Percentiles rank a stretch among this genome's conserved stretches.
Evolutionary conservation across 1,140 invertebrate species (phyloP).

Genomic region (Drosophila murphyi): DNA sequence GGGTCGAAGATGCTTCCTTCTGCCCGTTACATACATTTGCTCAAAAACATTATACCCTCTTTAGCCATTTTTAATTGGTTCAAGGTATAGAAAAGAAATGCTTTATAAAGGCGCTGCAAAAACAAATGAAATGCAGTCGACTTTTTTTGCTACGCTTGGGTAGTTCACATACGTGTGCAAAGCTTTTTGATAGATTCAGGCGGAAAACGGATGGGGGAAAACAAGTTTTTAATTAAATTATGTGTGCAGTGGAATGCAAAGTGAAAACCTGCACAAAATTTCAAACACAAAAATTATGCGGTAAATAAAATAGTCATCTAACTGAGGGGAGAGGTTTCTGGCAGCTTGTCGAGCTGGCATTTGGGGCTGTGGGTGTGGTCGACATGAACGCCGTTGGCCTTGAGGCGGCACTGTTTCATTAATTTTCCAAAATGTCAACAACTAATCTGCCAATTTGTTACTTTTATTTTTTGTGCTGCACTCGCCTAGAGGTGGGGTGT

Average conservation of each 20-base stretch:
- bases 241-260: conserved; percentile 76
- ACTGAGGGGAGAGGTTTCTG: not conserved
- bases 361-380: conserved; percentile 8
- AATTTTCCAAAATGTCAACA: conserved; percentile 82
- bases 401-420: conserved; percentile 72
- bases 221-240: conserved; percentile 78
- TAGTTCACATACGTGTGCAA: conserved; percentile 58
- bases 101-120: conserved; percentile 39
- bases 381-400: conserved; percentile 43
- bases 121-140: conserved; percentile 73
- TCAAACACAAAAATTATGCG: conserved; percentile 66
- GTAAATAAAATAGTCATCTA: conserved; percentile 54
- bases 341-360: not conserved
- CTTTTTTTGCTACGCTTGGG: conserved; percentile 52
- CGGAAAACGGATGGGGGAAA: conserved; percentile 18
- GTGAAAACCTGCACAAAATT: conserved; percentile 53
- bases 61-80: too few species aligned
- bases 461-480: conserved; percentile 40
- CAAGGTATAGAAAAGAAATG: conserved; percentile 38
- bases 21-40: too few species aligned
- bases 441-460: conserved; percentile 81
- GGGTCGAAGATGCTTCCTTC: too few species aligned
- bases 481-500: conserved; percentile 1
- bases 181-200: conserved; percentile 59
- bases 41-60: too few species aligned